These are phyloP conservation scores for Drosophila pruinosa DNA, from an alignment of 1,140 invertebrate species.

Conservation along the genomic window DNA sequence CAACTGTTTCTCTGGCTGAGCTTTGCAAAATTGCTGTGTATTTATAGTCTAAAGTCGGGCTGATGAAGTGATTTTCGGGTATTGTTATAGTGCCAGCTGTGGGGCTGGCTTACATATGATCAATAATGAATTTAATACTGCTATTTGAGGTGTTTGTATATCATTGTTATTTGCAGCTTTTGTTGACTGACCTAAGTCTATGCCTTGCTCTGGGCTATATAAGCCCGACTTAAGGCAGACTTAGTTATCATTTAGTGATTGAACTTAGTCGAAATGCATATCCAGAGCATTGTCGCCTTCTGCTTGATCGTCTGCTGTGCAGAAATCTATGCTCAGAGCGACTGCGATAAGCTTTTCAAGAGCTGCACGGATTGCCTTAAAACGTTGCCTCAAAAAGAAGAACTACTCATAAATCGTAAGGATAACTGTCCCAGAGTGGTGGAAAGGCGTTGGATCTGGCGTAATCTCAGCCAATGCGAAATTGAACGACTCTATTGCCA, in stretches of 20 bases:
- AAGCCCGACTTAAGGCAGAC: background rate
- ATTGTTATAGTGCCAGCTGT: background rate
- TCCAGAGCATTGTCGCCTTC: constrained; percentile 10
- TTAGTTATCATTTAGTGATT: constrained; percentile 7
- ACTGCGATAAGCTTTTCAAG: constrained; percentile 23
- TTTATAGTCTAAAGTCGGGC: constrained; percentile 20
- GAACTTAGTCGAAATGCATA: constrained; percentile 31
- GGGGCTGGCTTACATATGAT: background rate
- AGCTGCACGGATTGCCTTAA: constrained; percentile 25
- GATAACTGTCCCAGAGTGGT: constrained; percentile 25
- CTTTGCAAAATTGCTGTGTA: background rate
- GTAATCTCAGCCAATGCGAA: background rate
- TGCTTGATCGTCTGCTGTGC: constrained; percentile 32
- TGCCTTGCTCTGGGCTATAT: constrained; percentile 6
- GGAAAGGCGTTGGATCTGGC: background rate
- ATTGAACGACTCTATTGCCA: constrained; percentile 15
- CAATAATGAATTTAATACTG: background rate
- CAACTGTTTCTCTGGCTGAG: background rate
- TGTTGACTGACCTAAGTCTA: background rate
- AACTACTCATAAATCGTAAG: constrained; percentile 23
- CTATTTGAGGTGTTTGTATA: background rate
- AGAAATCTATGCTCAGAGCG: constrained; percentile 17
- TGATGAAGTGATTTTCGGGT: background rate
- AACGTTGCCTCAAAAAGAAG: background rate
- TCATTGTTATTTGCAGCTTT: background rate